Base-by-base conservation (phyloP, 1,140 invertebrate genomes). In the Penaeus japonicus region DNA sequence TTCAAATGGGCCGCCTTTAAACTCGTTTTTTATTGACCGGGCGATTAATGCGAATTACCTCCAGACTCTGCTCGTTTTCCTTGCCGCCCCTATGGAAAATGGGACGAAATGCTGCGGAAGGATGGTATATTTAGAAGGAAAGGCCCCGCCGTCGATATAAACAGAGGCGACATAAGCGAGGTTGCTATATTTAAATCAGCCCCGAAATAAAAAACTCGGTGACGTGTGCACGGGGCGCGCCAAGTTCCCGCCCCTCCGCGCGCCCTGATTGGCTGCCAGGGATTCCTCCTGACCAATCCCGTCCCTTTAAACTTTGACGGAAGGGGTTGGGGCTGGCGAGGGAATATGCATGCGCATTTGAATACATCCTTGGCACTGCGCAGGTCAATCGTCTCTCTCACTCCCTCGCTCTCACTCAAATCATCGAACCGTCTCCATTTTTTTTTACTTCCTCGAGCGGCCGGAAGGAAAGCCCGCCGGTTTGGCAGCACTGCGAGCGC, bases 331-430 rank as follows among this genome's bases (percentile, higher is more conserved):
- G 83, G 35, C 35, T 81, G 78, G 65, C 39, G 59, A 39, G 81
- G 81, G 83, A 84, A 84, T 84, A 73, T 84, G 35, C 83, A 84
- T 84, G 83, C 83, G 83, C 83, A 84, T 84, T 84, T 84, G 83
- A 84, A 84, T 84, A 84, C 65, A 53, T 84, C 62, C 24, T 32
- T 24, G 30, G 30, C 22, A 24, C 83, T 84, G 83, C 83, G 83
- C 83, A 84, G 27, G 32, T 22, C 77, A 10, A 24, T 35, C 32
- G 32, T 10, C 47, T 15, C 47, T 47, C 47, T 7, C 47, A 47
- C 47, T 10, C 47, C 47, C 47, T 47, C 47, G 47, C 47, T 47
- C 47, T 47, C 47, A 47, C 47, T 47, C 47, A 12, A 47, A 47
- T 10, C 47, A 47, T 47, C 47, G 47, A 47, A 47, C 47, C 10